These are phyloP conservation scores for Torymus auratus DNA, from an alignment of 2,888 invertebrate species.

Conservation along the genomic window DNA sequence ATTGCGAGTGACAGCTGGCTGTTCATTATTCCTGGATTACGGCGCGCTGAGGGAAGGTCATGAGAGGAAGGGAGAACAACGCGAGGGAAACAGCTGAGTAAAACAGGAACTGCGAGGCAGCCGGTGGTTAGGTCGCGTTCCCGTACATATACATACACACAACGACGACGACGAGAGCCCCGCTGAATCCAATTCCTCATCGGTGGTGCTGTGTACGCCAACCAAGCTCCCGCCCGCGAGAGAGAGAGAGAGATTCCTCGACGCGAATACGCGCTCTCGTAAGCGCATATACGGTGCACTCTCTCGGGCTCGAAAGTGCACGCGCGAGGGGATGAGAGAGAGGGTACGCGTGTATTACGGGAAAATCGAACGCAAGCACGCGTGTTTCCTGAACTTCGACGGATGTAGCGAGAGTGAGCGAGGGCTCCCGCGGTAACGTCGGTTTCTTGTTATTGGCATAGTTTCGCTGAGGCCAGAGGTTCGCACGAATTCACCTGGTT, in stretches of 20 bases:
- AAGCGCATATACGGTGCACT: too few species aligned
- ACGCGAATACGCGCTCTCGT: too few species aligned
- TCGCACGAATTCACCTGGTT: too few species aligned
- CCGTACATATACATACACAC: not conserved
- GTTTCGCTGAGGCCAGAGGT: not conserved
- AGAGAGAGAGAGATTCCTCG: too few species aligned
- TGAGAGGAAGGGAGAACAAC: constrained; percentile 24
- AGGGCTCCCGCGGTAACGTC: constrained; percentile 25
- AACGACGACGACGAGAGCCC: too few species aligned
- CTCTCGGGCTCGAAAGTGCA: too few species aligned
- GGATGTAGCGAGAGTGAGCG: not conserved
- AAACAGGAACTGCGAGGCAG: constrained; percentile 52
- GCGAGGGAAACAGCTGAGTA: constrained; percentile 32
- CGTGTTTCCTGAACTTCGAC: constrained; percentile 24
- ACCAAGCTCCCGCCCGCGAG: too few species aligned
- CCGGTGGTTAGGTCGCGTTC: constrained; percentile 59
- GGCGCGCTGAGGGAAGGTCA: constrained; percentile 49
- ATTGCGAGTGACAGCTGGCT: constrained; percentile 74
- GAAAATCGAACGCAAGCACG: not conserved
- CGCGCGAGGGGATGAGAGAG: not conserved
- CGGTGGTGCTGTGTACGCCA: not conserved
- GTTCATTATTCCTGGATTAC: constrained; percentile 76
- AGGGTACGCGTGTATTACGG: not conserved
- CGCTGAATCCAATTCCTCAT: constrained; percentile 45
- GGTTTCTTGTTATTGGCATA: constrained; percentile 32